Conservation (phyloP, 37 sponge, comb jelly and placozoan species). For the Agelas oroides region DNA sequence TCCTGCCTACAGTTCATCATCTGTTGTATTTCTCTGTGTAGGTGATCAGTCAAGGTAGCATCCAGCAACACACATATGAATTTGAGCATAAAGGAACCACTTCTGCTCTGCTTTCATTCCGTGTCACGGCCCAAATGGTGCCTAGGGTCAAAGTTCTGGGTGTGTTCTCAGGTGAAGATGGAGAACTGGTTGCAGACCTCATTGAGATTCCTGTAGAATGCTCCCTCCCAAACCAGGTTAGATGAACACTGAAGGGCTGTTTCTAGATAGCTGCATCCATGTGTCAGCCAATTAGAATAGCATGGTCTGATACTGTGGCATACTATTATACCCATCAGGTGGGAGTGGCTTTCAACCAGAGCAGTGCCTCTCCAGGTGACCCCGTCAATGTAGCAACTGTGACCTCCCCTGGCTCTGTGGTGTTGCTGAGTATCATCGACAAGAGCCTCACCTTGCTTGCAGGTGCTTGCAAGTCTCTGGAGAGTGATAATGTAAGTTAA, state of each 20-base stretch:
- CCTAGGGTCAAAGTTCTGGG: conserved; percentile 56
- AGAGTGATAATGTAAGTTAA: conserved; percentile 26
- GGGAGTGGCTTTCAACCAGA: not conserved
- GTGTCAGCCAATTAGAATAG: too few relatives aligned
- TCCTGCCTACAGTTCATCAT: too few relatives aligned
- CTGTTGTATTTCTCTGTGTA: not conserved
- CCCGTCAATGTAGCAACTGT: conserved; percentile 27
- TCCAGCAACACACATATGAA: conserved; percentile 16
- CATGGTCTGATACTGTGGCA: too few relatives aligned
- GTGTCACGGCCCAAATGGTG: not conserved
- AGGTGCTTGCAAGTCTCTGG: conserved; percentile 60
- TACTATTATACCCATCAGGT: conserved; percentile 21
- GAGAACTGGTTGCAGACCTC: conserved; percentile 64
- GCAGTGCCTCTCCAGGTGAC: conserved; percentile 16
- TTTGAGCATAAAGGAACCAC: not conserved
- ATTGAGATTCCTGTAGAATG: conserved; percentile 45
- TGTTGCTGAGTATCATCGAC: conserved; percentile 57
- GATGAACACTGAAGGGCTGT: too few relatives aligned
- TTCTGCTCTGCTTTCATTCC: not conserved
- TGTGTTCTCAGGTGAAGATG: conserved; percentile 67
- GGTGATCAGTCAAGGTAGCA: conserved; percentile 31
- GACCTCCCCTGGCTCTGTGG: conserved; percentile 50
- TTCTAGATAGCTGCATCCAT: too few relatives aligned
- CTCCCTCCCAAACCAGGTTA: not conserved
- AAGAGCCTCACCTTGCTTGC: conserved; percentile 66